phyloP scores from a whole-genome alignment of 2,888 invertebrate species.

The Epirrhoe alternata region DNA sequence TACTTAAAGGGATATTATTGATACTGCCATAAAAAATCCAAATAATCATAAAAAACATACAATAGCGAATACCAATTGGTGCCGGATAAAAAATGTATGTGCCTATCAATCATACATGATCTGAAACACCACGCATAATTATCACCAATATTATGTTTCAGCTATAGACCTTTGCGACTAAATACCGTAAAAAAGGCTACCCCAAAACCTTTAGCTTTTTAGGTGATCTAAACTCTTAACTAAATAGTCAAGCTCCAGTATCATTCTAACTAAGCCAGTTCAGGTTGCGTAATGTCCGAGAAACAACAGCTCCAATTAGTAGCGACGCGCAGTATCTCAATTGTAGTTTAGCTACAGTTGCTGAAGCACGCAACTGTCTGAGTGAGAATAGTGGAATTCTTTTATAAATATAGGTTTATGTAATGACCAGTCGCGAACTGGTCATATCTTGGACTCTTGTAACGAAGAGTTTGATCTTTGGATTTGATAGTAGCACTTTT shows the following conservation, averaged over 20 bases:
- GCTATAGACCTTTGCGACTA: too few species aligned
- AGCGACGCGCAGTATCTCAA: conserved; percentile 18
- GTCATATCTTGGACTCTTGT: too few species aligned
- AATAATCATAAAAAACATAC: neutral
- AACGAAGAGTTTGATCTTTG: too few species aligned
- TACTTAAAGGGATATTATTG: too few species aligned
- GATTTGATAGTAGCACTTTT: too few species aligned
- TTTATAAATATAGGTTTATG: neutral
- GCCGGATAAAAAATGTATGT: neutral
- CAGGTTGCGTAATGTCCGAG: conserved; percentile 1
- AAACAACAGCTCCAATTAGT: conserved; percentile 18
- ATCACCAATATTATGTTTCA: neutral
- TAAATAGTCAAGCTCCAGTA: neutral
- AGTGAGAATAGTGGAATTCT: neutral
- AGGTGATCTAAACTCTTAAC: neutral
- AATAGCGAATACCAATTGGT: neutral
- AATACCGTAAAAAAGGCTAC: too few species aligned
- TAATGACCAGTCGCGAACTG: neutral
- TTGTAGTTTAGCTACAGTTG: conserved; percentile 7
- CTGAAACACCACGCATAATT: neutral
- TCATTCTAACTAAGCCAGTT: neutral
- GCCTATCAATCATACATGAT: neutral
- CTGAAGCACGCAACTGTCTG: conserved; percentile 11
- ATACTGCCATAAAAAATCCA: neutral
- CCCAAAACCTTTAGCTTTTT: too few species aligned